Percentiles rank a stretch among this genome's conserved stretches.
These are phyloP conservation scores for Erynnis tages DNA, from an alignment of 2,888 invertebrate genomes.

Conservation along the genomic window DNA sequence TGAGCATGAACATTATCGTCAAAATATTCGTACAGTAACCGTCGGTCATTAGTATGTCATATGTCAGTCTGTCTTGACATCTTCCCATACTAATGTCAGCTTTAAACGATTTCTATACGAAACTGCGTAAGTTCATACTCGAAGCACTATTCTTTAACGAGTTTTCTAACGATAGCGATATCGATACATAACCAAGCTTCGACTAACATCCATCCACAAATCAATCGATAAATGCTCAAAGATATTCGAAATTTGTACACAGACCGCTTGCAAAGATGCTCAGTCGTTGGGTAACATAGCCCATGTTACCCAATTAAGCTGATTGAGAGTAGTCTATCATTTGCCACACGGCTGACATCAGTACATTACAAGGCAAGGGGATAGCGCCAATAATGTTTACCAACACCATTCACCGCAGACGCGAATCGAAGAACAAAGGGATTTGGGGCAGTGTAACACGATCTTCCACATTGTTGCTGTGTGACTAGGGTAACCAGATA, in stretches of 20 bases:
- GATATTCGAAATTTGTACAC: not conserved
- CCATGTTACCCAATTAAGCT: slow-evolving; percentile 13
- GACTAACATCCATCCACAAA: too few species aligned
- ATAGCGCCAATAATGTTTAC: slow-evolving; percentile 43
- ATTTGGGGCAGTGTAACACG: slow-evolving; percentile 77
- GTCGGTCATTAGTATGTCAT: too few species aligned
- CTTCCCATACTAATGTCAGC: too few species aligned
- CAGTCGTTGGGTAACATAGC: not conserved
- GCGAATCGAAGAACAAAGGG: slow-evolving; percentile 66
- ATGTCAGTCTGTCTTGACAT: too few species aligned
- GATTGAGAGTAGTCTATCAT: slow-evolving; percentile 37
- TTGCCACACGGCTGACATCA: slow-evolving; percentile 33
- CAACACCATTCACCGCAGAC: slow-evolving; percentile 47
- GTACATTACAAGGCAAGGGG: slow-evolving; percentile 23
- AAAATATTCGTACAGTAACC: too few species aligned
- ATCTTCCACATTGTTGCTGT: slow-evolving; percentile 62
- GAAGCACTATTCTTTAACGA: too few species aligned
- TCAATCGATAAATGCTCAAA: not conserved
- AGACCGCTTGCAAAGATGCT: slow-evolving; percentile 1
- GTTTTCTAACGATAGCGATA: too few species aligned
- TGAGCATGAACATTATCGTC: too few species aligned
- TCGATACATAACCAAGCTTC: too few species aligned
- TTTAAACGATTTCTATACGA: too few species aligned
- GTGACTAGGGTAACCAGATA: too few species aligned
- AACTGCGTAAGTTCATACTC: too few species aligned